These are phyloP conservation scores for Noctua comes DNA, from an alignment of 2,888 invertebrate species.

Conservation along the genomic window DNA sequence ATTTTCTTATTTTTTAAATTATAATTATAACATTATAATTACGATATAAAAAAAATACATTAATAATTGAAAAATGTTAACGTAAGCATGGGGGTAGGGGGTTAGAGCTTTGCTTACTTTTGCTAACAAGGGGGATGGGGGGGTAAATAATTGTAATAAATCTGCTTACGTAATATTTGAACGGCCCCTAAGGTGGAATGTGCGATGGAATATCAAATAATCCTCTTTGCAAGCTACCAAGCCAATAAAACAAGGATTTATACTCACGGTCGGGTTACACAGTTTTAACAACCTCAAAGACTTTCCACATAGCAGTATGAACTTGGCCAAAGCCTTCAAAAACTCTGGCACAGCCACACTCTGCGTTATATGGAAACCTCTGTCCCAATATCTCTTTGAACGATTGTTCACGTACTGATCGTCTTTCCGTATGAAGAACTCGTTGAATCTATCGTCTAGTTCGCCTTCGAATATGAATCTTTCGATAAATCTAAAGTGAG, in stretches of 20 bases:
- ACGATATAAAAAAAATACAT: too few species aligned
- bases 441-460: slow-evolving; percentile 94
- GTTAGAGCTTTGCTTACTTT: too few species aligned
- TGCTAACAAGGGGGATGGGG: too few species aligned
- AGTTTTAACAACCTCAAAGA: slow-evolving; percentile 93
- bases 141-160: too few species aligned
- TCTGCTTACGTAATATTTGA: too few species aligned
- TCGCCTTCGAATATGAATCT: slow-evolving; percentile 96
- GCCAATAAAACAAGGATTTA: background rate
- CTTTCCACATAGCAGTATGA: slow-evolving; percentile 94
- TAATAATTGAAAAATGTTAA: too few species aligned
- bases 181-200: too few species aligned
- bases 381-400: slow-evolving; percentile 92
- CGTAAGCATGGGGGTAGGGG: too few species aligned
- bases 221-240: background rate
- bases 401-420: slow-evolving; percentile 91
- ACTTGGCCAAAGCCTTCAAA: slow-evolving; percentile 90
- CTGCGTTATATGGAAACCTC: slow-evolving; percentile 89
- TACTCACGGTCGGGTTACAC: slow-evolving; percentile 92
- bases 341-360: slow-evolving; percentile 92
- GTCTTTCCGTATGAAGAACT: slow-evolving; percentile 95
- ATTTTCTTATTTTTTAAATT: too few species aligned
- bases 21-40: too few species aligned
- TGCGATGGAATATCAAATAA: background rate
- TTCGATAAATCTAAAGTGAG: slow-evolving; percentile 91